Percentiles rank a stretch among this genome's conserved stretches.
These are phyloP conservation scores for Xestia rhomboidea DNA, from an alignment of 2,888 invertebrate genomes.

Conservation along the genomic window DNA sequence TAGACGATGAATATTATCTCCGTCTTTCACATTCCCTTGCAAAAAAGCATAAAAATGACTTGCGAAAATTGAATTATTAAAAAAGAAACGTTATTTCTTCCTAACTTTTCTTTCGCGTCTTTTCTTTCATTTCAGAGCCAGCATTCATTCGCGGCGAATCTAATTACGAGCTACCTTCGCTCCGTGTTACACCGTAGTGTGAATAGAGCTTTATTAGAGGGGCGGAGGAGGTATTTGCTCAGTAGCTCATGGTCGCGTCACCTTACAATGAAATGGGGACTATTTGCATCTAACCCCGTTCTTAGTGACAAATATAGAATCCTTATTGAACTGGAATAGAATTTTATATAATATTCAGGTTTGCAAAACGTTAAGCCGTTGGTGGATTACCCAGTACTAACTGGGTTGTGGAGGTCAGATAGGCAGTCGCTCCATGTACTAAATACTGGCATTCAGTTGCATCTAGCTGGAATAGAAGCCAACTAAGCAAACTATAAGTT, in stretches of 20 bases:
- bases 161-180: slow-evolving; percentile 32
- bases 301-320: slow-evolving; percentile 36
- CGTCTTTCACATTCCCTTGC: not conserved
- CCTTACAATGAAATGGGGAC: slow-evolving; percentile 45
- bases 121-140: slow-evolving; percentile 21
- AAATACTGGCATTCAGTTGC: no score
- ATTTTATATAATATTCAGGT: slow-evolving; percentile 8
- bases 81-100: slow-evolving; percentile 26
- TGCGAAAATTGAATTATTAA: slow-evolving; percentile 40
- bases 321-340: slow-evolving; percentile 43
- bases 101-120: slow-evolving; percentile 31
- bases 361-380: not conserved
- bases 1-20: slow-evolving; percentile 27
- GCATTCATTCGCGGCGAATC: slow-evolving; percentile 45
- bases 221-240: not conserved
- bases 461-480: no score
- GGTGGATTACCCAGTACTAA: not conserved
- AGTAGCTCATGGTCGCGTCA: slow-evolving; percentile 40
- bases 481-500: no score
- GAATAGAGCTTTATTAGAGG: slow-evolving; percentile 39
- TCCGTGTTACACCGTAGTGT: slow-evolving; percentile 19
- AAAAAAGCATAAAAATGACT: slow-evolving; percentile 12
- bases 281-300: slow-evolving; percentile 62
- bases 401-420: no score
- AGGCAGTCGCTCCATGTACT: no score